A percentile compares a stretch with the other conserved stretches of the same genome.
Conservation (phyloP, 2,888 invertebrate species). For the Chloroclystis v-ata region DNA sequence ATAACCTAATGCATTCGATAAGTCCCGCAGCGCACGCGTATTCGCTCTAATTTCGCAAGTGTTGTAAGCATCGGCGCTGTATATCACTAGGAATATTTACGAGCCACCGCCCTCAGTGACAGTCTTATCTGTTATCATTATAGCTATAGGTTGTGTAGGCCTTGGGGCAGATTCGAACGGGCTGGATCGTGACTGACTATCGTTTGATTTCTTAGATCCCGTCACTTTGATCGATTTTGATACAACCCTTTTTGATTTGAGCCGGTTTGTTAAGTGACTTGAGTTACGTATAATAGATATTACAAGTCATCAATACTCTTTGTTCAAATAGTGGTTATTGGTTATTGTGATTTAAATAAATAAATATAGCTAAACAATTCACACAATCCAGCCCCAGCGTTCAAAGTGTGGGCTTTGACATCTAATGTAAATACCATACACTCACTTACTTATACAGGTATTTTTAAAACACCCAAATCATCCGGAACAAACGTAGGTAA, state of each 20-base stretch:
- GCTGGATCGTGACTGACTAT: slow-evolving; percentile 25
- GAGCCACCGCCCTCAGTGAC: slow-evolving; percentile 64
- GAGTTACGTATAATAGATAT: neutral
- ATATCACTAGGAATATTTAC: slow-evolving; percentile 67
- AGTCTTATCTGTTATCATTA: slow-evolving; percentile 76
- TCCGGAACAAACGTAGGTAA: too few relatives aligned
- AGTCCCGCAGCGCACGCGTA: slow-evolving; percentile 37
- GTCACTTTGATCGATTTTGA: slow-evolving; percentile 17
- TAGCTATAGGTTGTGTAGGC: slow-evolving; percentile 65
- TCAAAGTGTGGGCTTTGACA: too few relatives aligned
- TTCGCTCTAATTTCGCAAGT: slow-evolving; percentile 73
- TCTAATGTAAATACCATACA: too few relatives aligned
- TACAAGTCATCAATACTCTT: neutral
- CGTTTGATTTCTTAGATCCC: slow-evolving; percentile 17
- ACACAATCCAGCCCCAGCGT: too few relatives aligned
- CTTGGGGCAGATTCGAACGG: slow-evolving; percentile 35
- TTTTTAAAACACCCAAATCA: too few relatives aligned
- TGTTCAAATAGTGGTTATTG: too few relatives aligned
- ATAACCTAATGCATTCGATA: slow-evolving; percentile 17
- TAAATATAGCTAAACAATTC: too few relatives aligned
- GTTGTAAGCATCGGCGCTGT: slow-evolving; percentile 44
- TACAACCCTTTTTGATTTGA: slow-evolving; percentile 16
- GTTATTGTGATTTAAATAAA: too few relatives aligned
- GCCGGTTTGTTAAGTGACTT: neutral
- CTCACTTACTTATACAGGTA: too few relatives aligned